A percentile compares a stretch with the other conserved stretches of the same genome.
Conservation (phyloP, 1,140 invertebrate species). For the Pteromalus puparum region DNA sequence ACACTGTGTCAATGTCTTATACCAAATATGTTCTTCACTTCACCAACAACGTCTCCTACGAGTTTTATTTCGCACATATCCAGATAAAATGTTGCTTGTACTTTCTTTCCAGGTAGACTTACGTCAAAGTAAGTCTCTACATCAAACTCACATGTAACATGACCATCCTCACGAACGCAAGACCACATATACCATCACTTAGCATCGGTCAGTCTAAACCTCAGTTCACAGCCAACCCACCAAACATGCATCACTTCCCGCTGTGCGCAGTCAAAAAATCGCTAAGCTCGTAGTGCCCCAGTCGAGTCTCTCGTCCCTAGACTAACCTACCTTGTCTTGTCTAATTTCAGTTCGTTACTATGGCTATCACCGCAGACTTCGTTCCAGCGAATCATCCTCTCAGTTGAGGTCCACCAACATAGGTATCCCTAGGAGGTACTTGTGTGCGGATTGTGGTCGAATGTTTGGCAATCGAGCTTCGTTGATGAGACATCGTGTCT, state of each 20-base stretch:
- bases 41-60: not conserved
- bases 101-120: not conserved
- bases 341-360: constrained; percentile 60
- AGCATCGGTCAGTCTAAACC: not conserved
- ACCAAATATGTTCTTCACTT: not conserved
- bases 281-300: constrained; percentile 20
- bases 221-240: not conserved
- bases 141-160: not conserved
- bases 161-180: not conserved
- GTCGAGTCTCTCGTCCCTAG: not conserved
- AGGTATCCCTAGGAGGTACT: constrained; percentile 57
- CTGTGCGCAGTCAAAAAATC: constrained; percentile 1
- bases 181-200: not conserved
- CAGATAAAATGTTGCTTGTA: not conserved
- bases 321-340: not conserved
- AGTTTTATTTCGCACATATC: not conserved
- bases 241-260: not conserved
- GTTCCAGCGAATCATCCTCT: constrained; percentile 54
- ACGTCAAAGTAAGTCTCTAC: not conserved
- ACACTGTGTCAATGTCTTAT: constrained; percentile 8
- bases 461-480: constrained; percentile 71
- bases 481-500: constrained; percentile 71
- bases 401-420: not conserved
- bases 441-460: constrained; percentile 70
- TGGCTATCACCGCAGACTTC: constrained; percentile 58